Conservation (phyloP, 1,140 invertebrate genomes). For the Bombus waltoni region DNA sequence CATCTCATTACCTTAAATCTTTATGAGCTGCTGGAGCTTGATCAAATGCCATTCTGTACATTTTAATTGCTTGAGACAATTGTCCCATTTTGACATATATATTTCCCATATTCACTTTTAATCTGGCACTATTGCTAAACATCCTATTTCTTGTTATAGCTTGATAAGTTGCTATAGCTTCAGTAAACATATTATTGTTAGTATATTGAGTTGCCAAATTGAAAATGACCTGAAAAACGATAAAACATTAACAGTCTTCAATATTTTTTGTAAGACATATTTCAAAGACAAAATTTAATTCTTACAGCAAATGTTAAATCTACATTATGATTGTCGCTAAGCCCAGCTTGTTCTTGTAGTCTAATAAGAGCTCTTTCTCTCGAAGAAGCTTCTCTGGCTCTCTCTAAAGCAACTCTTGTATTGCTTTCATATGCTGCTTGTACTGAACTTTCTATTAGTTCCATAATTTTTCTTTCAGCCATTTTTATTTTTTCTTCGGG, state of each 20-base stretch:
- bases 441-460: slow-evolving; percentile 86
- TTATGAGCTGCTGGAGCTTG: slow-evolving; percentile 96
- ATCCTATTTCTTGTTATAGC: slow-evolving; percentile 93
- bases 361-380: slow-evolving; percentile 95
- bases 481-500: slow-evolving; percentile 93
- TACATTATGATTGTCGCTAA: slow-evolving; percentile 94
- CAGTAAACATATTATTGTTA: slow-evolving; percentile 96
- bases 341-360: slow-evolving; percentile 94
- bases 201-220: slow-evolving; percentile 97
- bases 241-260: slow-evolving; percentile 28
- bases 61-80: slow-evolving; percentile 97
- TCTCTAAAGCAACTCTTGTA: slow-evolving; percentile 89
- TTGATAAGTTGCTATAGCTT: slow-evolving; percentile 97
- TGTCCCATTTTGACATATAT: slow-evolving; percentile 98
- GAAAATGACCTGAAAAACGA: slow-evolving; percentile 90
- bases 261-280: not conserved
- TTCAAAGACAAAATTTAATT: slow-evolving; percentile 41
- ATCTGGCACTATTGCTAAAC: slow-evolving; percentile 93
- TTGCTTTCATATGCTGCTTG: slow-evolving; percentile 84
- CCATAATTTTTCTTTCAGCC: slow-evolving; percentile 91
- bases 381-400: slow-evolving; percentile 97
- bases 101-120: slow-evolving; percentile 99
- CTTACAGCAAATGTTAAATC: slow-evolving; percentile 96
- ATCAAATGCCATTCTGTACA: slow-evolving; percentile 98
- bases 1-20: slow-evolving; percentile 89